phyloP scores from a whole-genome alignment of 2,888 invertebrate genomes.

The Papilio protenor region DNA sequence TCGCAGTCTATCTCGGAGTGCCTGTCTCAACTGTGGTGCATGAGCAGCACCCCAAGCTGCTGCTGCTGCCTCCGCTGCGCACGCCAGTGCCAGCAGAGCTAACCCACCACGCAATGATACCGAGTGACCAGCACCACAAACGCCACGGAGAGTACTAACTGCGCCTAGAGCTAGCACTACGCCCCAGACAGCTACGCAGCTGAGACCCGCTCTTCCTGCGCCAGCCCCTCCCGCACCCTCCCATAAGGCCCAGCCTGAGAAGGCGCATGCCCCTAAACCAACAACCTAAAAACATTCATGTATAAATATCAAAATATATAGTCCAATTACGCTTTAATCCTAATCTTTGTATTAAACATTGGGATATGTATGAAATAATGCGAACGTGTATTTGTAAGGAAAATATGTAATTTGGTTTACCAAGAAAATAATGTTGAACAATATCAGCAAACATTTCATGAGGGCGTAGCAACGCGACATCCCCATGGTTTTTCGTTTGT shows the following conservation, averaged over 20 bases:
- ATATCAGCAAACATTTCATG: conserved; percentile 88
- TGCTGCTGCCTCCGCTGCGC: conserved; percentile 73
- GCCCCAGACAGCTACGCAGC: conserved; percentile 70
- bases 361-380: not conserved
- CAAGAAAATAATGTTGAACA: conserved; percentile 89
- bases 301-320: conserved; percentile 19
- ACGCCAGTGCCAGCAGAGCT: conserved; percentile 70
- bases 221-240: conserved; percentile 66
- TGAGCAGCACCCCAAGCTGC: conserved; percentile 77
- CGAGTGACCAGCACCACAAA: conserved; percentile 58
- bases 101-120: conserved; percentile 70
- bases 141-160: conserved; percentile 57
- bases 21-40: conserved; percentile 65
- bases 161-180: conserved; percentile 65
- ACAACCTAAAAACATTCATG: conserved; percentile 57
- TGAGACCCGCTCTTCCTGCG: conserved; percentile 69
- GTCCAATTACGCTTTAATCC: not conserved
- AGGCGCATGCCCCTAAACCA: conserved; percentile 65
- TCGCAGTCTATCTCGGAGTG: conserved; percentile 60
- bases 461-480: conserved; percentile 88
- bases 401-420: conserved; percentile 76
- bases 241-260: conserved; percentile 74
- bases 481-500: conserved; percentile 80
- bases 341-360: not conserved
- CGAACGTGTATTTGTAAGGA: not conserved